These are phyloP conservation scores for Margarornis squamiger DNA, from an alignment of 2,797 vertebrate species.

Conservation along the genomic window DNA sequence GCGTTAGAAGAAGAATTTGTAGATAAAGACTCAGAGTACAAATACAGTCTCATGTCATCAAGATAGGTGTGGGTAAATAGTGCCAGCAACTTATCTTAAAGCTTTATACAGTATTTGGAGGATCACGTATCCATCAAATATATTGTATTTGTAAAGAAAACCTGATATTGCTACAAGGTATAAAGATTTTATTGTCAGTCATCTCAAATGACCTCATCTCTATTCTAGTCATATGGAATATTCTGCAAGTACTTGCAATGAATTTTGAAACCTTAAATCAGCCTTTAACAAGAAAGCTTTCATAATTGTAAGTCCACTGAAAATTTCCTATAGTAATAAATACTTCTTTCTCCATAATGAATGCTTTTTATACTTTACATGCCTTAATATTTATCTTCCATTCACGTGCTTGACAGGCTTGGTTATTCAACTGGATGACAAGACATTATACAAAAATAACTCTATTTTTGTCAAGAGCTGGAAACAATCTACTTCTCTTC, in stretches of 20 bases:
- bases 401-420: not conserved
- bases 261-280: conserved; percentile 12
- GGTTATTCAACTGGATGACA: not conserved
- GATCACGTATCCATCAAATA: not conserved
- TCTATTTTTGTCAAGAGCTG: not conserved
- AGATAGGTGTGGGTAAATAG: not conserved
- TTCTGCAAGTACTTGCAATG: not conserved
- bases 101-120: not conserved
- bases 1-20: not conserved
- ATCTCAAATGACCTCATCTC: not conserved
- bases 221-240: not conserved
- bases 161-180: not conserved
- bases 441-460: not conserved
- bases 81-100: not conserved
- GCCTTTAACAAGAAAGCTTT: not conserved
- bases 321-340: not conserved
- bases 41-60: not conserved
- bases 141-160: not conserved
- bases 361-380: not conserved
- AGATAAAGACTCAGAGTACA: not conserved
- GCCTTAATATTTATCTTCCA: not conserved
- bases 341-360: not conserved
- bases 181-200: not conserved
- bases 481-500: not conserved
- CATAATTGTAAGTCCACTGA: not conserved